Conservation (phyloP, 2,888 invertebrate genomes). For the Dolomedes plantarius region DNA sequence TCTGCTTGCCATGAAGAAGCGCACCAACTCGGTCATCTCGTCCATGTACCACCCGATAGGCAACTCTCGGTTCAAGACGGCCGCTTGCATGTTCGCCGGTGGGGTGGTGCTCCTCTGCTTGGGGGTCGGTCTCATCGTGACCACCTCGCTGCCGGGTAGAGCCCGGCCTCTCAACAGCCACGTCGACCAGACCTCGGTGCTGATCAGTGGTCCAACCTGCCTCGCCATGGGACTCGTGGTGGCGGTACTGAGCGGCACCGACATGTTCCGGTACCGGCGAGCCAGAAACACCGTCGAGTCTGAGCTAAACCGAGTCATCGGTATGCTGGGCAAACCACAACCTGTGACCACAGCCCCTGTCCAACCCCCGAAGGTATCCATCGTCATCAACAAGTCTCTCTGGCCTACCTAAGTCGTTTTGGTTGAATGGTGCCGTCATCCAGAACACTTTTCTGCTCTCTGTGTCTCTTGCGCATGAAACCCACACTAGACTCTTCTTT, state of each 20-base stretch:
- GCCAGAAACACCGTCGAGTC: constrained; percentile 46
- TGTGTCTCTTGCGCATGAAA: no score
- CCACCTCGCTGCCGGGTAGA: constrained; percentile 10
- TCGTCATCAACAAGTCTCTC: constrained; percentile 47
- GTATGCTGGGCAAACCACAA: constrained; percentile 12
- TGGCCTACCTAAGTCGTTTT: background rate
- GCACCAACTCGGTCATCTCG: constrained; percentile 60
- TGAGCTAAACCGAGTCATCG: constrained; percentile 46
- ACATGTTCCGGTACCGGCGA: constrained; percentile 49
- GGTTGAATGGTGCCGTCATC: no score
- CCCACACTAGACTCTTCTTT: no score
- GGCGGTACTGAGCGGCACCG: constrained; percentile 38
- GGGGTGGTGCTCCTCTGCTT: constrained; percentile 47
- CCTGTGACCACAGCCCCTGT: background rate
- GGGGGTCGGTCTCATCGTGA: constrained; percentile 39
- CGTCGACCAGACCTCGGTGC: constrained; percentile 48
- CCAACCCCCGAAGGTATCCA: constrained; percentile 34
- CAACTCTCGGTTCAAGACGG: constrained; percentile 51
- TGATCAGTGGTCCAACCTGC: constrained; percentile 62
- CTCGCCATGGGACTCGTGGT: constrained; percentile 42
- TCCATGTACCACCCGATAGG: constrained; percentile 57
- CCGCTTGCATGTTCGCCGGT: constrained; percentile 56
- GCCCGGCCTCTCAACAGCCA: constrained; percentile 17
- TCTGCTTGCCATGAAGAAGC: constrained; percentile 2
- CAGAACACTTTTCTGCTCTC: no score